Conservation (phyloP, 2,113 vertebrate species). For the Eurystomus gularis region DNA sequence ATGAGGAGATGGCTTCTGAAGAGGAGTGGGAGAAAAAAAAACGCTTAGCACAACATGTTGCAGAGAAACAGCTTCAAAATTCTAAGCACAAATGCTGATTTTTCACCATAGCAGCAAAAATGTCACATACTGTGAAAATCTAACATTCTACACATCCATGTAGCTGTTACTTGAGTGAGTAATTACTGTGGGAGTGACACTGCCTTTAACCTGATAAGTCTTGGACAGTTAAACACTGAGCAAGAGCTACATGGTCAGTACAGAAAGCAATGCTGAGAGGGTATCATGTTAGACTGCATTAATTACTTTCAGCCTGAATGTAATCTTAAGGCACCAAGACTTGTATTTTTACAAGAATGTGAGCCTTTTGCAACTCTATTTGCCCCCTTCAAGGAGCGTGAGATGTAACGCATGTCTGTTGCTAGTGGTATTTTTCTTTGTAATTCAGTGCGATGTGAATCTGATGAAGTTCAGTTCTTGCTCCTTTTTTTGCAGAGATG, state of each 20-base stretch:
- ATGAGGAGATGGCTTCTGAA: constrained; percentile 20
- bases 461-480: neutral
- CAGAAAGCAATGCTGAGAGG: neutral
- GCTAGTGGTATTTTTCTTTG: neutral
- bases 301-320: neutral
- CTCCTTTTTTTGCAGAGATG: neutral
- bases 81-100: neutral
- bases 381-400: neutral
- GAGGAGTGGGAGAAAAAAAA: neutral
- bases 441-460: constrained; percentile 19
- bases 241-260: neutral
- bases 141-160: neutral
- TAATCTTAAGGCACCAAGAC: neutral
- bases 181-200: neutral
- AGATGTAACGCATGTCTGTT: neutral
- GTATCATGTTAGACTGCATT: neutral
- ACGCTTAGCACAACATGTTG: neutral
- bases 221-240: neutral
- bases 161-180: neutral
- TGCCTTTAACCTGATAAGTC: neutral
- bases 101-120: neutral
- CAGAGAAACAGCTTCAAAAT: neutral
- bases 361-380: neutral
- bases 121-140: constrained; percentile 3
- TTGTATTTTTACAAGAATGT: neutral